Evolutionary conservation across 2,888 invertebrate genomes (phyloP).

Genomic region (Tortrix viridana): DNA sequence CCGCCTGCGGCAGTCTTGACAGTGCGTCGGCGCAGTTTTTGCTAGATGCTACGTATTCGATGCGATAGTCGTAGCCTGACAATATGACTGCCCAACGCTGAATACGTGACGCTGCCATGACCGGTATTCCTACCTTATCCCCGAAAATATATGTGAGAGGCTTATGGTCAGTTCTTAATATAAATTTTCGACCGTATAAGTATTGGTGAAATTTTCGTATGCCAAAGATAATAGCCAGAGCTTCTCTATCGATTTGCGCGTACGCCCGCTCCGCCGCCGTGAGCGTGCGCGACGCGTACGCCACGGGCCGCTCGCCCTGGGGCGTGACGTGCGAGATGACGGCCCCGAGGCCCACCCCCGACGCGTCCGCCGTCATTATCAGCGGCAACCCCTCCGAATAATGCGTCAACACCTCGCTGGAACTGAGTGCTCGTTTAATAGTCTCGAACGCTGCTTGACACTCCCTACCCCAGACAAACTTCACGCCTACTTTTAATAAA

Average conservation of each 20-base stretch:
- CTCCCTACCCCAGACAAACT: background rate
- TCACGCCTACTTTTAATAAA: background rate
- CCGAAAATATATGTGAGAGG: background rate
- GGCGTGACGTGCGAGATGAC: background rate
- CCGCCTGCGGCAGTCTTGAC: too few species aligned
- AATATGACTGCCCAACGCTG: too few species aligned
- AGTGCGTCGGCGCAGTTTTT: constrained; percentile 36
- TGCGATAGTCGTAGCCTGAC: constrained; percentile 28
- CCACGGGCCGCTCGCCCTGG: background rate
- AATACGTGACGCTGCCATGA: too few species aligned
- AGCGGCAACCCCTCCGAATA: background rate
- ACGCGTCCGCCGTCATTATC: constrained; percentile 9
- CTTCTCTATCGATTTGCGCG: background rate
- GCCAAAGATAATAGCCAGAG: background rate
- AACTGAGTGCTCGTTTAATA: background rate
- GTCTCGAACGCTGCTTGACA: constrained; percentile 1
- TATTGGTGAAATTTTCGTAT: constrained; percentile 2
- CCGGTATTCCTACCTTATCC: background rate
- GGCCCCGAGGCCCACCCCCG: constrained; percentile 1
- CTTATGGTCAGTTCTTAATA: background rate
- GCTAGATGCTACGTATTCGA: constrained; percentile 33
- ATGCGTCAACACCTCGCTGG: constrained; percentile 15
- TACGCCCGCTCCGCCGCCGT: background rate
- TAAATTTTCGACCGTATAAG: constrained; percentile 11
- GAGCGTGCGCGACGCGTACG: constrained; percentile 1